Evolutionary conservation across 2,888 invertebrate genomes (phyloP), one percentile per base, ranked within the genome.

Genomic region (Eilema depressum): DNA sequence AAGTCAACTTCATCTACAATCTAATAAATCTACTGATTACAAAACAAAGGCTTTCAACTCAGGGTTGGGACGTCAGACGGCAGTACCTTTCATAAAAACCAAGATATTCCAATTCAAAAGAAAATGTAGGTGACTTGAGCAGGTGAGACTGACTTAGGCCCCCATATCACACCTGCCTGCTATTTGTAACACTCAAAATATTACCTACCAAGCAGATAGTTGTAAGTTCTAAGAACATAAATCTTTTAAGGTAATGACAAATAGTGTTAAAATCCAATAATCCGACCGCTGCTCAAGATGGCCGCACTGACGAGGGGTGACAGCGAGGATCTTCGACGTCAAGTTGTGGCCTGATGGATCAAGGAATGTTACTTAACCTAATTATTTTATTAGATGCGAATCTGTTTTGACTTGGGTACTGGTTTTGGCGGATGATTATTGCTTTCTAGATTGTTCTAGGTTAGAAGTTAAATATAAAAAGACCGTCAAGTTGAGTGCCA

Each of bases 331-430:
- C 63, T 14, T 28, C 14, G 28, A 67, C 62, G 70, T 70, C 70
- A 66, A 57, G 33, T 61, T 70, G 70, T 37, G 70, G 70, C 47
- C 14, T 26, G 57, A 28, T 41, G 41, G 47, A 66, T 66, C 56
- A 66, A n/a, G 53, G n/a, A 63, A 66, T 41, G 61, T 78, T 76
- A 72, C 65, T 70, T 73, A 68, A 66, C 68, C 63, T 69, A 80
- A 77, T 80, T 79, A 68, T 69, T 76, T 69, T 63, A 30, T 62
- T 65, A 67, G 56, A 14, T n/a, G 25, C 26, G 28, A 70, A 67
- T 66, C 68, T 63, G 33, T 63, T 41, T 59, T 63, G 53, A 26
- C 53, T 65, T 56, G 33, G 68, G 56, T 20, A 67, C 25, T 47
- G 17, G 28, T 23, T 47, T 28, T 25, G 41, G 20, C 5, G 25